phyloP scores from a whole-genome alignment of 2,888 invertebrate species.

The Helleia helle region DNA sequence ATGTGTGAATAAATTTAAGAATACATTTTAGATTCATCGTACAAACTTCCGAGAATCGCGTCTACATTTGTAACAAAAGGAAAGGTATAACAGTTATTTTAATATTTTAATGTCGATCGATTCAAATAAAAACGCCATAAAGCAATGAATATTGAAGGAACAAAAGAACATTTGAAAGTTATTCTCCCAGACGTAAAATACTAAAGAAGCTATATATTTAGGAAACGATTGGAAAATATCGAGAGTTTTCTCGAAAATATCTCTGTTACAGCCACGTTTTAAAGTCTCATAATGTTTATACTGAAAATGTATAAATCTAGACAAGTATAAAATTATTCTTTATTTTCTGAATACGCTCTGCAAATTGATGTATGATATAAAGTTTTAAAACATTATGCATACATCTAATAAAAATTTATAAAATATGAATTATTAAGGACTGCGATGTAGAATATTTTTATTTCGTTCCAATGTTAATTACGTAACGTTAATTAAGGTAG shows the following conservation, averaged over 20 bases:
- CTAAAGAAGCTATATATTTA: slow-evolving; percentile 8
- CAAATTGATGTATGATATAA: not conserved
- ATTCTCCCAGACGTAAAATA: slow-evolving; percentile 11
- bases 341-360: not conserved
- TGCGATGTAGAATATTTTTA: no score
- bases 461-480: no score
- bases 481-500: no score
- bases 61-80: slow-evolving; percentile 16
- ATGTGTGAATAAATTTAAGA: not conserved
- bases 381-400: no score
- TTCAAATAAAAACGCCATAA: slow-evolving; percentile 29
- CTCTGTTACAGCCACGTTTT: not conserved
- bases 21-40: not conserved
- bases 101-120: slow-evolving; percentile 35
- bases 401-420: no score
- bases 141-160: slow-evolving; percentile 27
- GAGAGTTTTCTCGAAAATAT: not conserved
- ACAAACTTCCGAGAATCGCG: not conserved
- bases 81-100: slow-evolving; percentile 29
- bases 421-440: no score
- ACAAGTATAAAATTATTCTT: not conserved
- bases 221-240: slow-evolving; percentile 8
- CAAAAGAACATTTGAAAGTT: slow-evolving; percentile 20
- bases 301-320: not conserved
- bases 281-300: no score